phyloP scores from a whole-genome alignment of 2,797 vertebrate species.

The Pempheris klunzingeri region DNA sequence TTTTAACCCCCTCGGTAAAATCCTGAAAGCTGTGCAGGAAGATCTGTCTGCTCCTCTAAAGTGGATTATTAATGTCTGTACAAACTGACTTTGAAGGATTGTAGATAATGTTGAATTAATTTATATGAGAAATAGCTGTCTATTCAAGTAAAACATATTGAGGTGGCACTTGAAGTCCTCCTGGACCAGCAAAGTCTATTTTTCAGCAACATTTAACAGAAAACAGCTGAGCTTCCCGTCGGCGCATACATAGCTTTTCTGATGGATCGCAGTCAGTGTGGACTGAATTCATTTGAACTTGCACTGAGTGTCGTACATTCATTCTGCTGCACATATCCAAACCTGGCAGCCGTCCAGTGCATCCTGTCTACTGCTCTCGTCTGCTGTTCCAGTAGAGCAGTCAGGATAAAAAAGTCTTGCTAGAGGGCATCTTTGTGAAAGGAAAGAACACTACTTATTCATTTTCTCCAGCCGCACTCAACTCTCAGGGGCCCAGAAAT shows the following conservation, averaged over 20 bases:
- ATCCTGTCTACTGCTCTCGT: neutral
- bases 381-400: conserved; percentile 4
- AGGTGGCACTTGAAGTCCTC: conserved; percentile 17
- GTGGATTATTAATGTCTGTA: too few relatives aligned
- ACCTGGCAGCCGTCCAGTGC: conserved; percentile 10
- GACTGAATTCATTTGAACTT: neutral
- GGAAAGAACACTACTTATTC: conserved; percentile 25
- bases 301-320: neutral
- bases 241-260: neutral
- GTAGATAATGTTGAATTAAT: conserved; percentile 59
- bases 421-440: conserved; percentile 23
- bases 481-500: conserved; percentile 32
- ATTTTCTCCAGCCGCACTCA: conserved; percentile 16
- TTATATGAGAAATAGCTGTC: conserved; percentile 52
- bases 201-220: neutral
- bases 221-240: neutral
- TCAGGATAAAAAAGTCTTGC: conserved; percentile 11
- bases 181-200: conserved; percentile 7
- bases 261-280: neutral
- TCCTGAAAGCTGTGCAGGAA: conserved; percentile 35
- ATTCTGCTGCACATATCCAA: conserved; percentile 1
- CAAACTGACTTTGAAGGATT: too few relatives aligned
- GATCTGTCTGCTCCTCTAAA: conserved; percentile 27
- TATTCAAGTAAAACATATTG: conserved; percentile 53
- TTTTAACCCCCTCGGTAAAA: conserved; percentile 60